Evolutionary conservation across 2,797 vertebrate genomes (phyloP).

Genomic region (Oophaga sylvatica): DNA sequence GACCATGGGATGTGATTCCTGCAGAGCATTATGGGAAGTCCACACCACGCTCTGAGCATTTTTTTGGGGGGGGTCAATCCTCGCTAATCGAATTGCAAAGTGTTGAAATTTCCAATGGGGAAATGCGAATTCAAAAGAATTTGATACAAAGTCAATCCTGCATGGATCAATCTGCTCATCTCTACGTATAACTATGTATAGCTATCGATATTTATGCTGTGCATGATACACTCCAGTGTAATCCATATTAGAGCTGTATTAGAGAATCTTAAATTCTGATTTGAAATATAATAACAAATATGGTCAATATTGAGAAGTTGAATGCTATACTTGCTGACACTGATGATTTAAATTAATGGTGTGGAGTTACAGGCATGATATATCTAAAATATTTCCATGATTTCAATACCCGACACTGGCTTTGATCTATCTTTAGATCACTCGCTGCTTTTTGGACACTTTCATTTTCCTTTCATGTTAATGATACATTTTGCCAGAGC

Average conservation of each 20-base stretch:
- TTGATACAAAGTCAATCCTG: no score
- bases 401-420: conserved; percentile 12
- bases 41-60: no score
- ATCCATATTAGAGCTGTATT: neutral
- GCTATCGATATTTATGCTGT: neutral
- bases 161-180: no score
- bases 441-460: neutral
- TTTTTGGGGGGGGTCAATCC: no score
- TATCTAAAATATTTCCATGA: conserved; percentile 28
- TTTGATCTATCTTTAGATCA: conserved; percentile 17
- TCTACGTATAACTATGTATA: neutral
- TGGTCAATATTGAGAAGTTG: neutral
- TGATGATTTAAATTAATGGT: conserved; percentile 16
- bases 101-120: no score
- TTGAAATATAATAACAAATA: neutral
- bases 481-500: neutral
- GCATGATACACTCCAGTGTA: neutral
- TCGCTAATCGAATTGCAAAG: no score
- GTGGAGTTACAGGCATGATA: conserved; percentile 22
- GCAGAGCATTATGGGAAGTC: no score
- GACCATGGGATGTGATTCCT: no score
- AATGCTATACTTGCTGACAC: neutral
- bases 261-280: neutral
- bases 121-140: no score
- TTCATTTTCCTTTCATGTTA: neutral